These are phyloP conservation scores for Corythoichthys intestinalis DNA, from an alignment of 2,113 vertebrate species.

Conservation along the genomic window DNA sequence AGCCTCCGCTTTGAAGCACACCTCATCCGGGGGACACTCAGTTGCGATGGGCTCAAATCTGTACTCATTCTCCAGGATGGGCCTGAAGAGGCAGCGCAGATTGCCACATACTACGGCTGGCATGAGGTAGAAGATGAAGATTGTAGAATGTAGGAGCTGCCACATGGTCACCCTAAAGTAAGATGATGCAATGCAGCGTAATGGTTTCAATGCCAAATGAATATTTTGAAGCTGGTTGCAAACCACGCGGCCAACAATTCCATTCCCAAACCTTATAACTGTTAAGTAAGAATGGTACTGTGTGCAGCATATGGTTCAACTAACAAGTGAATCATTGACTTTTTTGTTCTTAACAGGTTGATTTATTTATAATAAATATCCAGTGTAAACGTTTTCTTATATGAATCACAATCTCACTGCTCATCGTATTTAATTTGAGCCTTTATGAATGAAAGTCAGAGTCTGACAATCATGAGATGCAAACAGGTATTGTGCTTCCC, in stretches of 20 bases:
- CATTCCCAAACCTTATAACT: neutral
- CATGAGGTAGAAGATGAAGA: constrained; percentile 37
- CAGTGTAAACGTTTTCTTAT: neutral
- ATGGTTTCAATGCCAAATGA: neutral
- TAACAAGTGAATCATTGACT: neutral
- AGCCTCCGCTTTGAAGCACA: constrained; percentile 57
- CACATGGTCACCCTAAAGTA: constrained; percentile 26
- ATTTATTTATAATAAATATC: neutral
- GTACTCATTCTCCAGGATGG: constrained; percentile 35
- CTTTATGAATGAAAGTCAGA: neutral
- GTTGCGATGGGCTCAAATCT: constrained; percentile 34
- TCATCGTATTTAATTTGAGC: neutral
- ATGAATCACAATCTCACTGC: neutral
- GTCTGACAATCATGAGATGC: neutral
- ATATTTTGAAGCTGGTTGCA: too few relatives aligned
- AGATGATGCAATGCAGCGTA: neutral
- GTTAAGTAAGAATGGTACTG: neutral
- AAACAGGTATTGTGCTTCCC: constrained; percentile 21
- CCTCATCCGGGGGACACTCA: constrained; percentile 53
- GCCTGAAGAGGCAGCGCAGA: constrained; percentile 64
- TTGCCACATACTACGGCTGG: constrained; percentile 47
- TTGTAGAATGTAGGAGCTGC: neutral
- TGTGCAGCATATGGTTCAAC: too few relatives aligned
- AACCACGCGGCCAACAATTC: neutral
- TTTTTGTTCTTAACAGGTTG: neutral